Evolutionary conservation across 92 coral and sea anemone species (phyloP).

Genomic region (Epizoanthus fatuus): DNA sequence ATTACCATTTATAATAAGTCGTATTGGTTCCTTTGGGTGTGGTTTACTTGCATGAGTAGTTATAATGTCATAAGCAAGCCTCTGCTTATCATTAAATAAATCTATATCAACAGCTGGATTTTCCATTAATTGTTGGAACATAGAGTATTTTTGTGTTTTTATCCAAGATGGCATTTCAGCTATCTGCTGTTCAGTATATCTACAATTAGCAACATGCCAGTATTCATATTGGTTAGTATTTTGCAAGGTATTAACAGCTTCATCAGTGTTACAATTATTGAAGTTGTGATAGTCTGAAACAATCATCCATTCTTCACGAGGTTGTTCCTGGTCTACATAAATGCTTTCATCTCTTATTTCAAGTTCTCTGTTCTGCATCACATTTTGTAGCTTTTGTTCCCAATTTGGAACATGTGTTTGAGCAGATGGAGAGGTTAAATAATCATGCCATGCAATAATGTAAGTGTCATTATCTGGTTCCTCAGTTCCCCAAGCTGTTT

Average conservation of each 20-base stretch:
- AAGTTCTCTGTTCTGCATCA: slow-evolving; percentile 38
- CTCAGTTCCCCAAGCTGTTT: no score
- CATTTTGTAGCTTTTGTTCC: slow-evolving; percentile 47
- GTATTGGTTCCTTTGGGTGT: no score
- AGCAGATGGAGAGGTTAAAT: slow-evolving; percentile 48
- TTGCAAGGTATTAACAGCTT: background rate
- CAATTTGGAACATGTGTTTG: slow-evolving; percentile 55
- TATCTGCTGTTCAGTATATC: slow-evolving; percentile 68
- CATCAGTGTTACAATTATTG: slow-evolving; percentile 33
- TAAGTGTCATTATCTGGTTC: no score
- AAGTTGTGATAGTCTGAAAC: slow-evolving; percentile 43
- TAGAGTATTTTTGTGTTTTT: slow-evolving; percentile 39
- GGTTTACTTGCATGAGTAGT: slow-evolving; percentile 36
- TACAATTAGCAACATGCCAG: slow-evolving; percentile 57
- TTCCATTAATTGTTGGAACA: slow-evolving; percentile 33
- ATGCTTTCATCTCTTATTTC: slow-evolving; percentile 45
- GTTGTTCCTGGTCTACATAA: background rate
- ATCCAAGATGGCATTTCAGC: slow-evolving; percentile 73
- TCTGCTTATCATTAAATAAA: slow-evolving; percentile 50
- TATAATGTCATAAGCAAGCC: slow-evolving; percentile 61
- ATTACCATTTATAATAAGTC: no score
- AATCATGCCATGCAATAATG: slow-evolving; percentile 43
- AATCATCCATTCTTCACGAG: slow-evolving; percentile 72
- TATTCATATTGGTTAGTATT: slow-evolving; percentile 28
- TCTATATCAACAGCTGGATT: slow-evolving; percentile 15